Evolutionary conservation across 2,888 invertebrate species (phyloP).

Genomic region (Steinernema carpocapsae): DNA sequence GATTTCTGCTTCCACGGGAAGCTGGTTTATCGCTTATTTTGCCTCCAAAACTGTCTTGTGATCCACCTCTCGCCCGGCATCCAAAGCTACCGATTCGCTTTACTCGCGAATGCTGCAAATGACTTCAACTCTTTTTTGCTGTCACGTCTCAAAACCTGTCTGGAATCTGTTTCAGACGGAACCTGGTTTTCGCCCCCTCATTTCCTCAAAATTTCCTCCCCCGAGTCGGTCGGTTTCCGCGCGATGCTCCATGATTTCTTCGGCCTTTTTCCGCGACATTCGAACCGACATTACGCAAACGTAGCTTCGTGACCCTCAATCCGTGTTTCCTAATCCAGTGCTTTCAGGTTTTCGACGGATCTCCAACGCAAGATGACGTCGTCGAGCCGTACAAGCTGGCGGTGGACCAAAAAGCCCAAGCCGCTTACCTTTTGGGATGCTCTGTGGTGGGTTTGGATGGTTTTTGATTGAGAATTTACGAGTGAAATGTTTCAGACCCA

Average conservation of each 20-base stretch:
- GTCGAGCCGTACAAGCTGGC: slow-evolving; percentile 4
- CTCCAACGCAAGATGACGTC: not conserved
- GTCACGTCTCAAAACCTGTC: too few species aligned
- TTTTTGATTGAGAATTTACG: not conserved
- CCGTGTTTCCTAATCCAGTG: not conserved
- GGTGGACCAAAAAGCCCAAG: not conserved
- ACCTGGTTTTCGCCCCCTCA: too few species aligned
- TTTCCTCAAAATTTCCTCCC: not conserved
- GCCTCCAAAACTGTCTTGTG: too few species aligned
- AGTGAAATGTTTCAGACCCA: not conserved
- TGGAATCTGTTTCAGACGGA: too few species aligned
- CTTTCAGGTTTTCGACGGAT: slow-evolving; percentile 13
- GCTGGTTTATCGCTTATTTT: too few species aligned
- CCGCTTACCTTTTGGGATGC: slow-evolving; percentile 6
- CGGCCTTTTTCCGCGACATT: not conserved
- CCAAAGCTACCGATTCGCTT: too few species aligned
- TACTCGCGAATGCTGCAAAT: too few species aligned
- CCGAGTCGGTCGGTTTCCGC: not conserved
- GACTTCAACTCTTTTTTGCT: too few species aligned
- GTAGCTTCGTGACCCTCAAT: not conserved
- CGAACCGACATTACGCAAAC: not conserved
- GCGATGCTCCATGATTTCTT: slow-evolving; percentile 19
- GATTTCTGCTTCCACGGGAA: too few species aligned
- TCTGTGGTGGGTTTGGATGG: not conserved
- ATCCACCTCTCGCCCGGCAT: too few species aligned